Conservation (phyloP, 2,113 vertebrate genomes). For the Dolichotis patagonum region DNA sequence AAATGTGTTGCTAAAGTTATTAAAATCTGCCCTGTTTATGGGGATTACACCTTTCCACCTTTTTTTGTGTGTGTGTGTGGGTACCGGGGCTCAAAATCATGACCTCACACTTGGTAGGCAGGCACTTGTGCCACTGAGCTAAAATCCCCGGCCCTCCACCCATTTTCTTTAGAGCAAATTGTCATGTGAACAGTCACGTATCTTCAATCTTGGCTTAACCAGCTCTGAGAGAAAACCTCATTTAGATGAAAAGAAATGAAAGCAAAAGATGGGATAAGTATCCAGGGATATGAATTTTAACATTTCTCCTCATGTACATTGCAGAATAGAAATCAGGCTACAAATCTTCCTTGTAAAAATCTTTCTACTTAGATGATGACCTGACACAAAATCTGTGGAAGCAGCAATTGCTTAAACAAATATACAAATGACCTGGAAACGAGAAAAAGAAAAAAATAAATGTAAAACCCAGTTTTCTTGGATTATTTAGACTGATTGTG, state of each 20-base stretch:
- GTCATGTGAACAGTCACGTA: neutral
- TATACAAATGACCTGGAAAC: neutral
- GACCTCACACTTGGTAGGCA: no score
- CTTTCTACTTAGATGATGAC: neutral
- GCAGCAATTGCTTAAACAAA: constrained; percentile 17
- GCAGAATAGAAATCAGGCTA: neutral
- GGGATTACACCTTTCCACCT: neutral
- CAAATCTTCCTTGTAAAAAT: neutral
- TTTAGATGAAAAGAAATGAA: constrained; percentile 36
- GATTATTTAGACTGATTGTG: neutral
- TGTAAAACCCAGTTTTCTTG: neutral
- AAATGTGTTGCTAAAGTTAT: neutral
- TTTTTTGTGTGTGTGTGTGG: neutral
- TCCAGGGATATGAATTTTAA: neutral
- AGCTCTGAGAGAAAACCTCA: neutral
- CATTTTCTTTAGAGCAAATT: constrained; percentile 25
- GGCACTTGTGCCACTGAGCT: no score
- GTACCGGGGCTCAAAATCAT: no score
- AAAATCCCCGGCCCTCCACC: no score
- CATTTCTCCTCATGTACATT: neutral
- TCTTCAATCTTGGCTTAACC: neutral
- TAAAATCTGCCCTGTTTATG: neutral
- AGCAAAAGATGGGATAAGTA: neutral
- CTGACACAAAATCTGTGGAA: neutral
- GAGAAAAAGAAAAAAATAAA: neutral